phyloP scores from a whole-genome alignment of 1,140 invertebrate species.

The Ruditapes philippinarum region DNA sequence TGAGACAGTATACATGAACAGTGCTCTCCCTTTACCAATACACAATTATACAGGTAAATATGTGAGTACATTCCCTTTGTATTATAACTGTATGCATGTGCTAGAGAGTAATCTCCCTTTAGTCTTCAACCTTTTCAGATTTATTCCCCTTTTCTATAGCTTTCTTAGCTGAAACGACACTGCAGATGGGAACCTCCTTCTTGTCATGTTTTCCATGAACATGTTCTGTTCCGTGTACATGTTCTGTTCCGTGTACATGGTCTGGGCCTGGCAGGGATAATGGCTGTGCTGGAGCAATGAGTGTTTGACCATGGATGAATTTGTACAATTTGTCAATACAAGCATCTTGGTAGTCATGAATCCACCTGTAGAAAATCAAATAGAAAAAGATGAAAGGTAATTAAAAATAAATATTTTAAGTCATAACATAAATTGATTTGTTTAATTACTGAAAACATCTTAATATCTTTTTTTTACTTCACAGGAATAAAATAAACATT shows the following conservation, averaged over 20 bases:
- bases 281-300: conserved; percentile 11
- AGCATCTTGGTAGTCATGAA: conserved; percentile 99
- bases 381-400: not conserved
- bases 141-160: not conserved
- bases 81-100: not conserved
- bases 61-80: no score
- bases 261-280: not conserved
- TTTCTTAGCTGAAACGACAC: conserved; percentile 7
- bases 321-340: conserved; percentile 99
- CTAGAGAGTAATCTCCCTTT: not conserved
- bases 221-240: not conserved
- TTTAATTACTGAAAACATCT: not conserved
- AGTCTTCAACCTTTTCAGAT: not conserved
- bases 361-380: conserved; percentile 93
- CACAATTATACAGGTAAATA: no score
- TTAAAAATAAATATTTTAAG: not conserved
- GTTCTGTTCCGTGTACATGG: not conserved
- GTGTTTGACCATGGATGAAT: conserved; percentile 83
- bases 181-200: not conserved
- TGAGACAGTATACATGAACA: no score
- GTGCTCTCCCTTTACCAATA: no score
- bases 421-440: not conserved
- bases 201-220: not conserved
- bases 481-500: no score
- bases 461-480: not conserved